Base-by-base conservation (phyloP, 2,797 vertebrate genomes). In the Dryobates pubescens region DNA sequence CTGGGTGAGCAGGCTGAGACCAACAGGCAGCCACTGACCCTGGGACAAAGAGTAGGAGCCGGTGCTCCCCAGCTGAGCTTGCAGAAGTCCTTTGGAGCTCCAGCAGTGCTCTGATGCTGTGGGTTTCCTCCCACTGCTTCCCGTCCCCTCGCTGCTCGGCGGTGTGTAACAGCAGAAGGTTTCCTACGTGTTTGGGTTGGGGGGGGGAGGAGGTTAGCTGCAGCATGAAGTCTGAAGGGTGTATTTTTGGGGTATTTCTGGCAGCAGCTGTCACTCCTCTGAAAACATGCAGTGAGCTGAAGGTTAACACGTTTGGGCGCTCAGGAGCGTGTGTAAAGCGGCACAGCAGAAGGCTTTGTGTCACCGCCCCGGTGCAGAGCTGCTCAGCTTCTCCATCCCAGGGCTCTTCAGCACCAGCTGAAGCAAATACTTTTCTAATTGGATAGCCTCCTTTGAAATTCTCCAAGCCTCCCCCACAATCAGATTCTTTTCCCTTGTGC, bases 291-390 rank as follows among this genome's bases (percentile, higher is more conserved):
- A 77, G 80, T 30, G 47, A 87, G 87, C 92, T 80, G 75, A 90
- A 94, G 74, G 74, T 77, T 85, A 96, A 94, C 94, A 92, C 82
- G 93, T 68, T 58, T 78, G 79, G 67, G 65, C 79, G 94, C 84
- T 67, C 1, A 3, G 96, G 89, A 90, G 64, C 61, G 56, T 67
- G n/a, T 79, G 78, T 95, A 72, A 63, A 93, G 61, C 78, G 76
- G 67, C 56, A 59, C 65, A 56, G 88, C 61, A 51, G 75, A 53
- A 84, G 38, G 15, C 7, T 91, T 54, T 29, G n/a, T 95, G 80
- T 78, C 86, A 72, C 61, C 88, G 7, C 47, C 29, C 3, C 2
- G 0, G 5, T 32, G 78, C 16, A 64, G n/a, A 81, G 58, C 47
- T 58, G 13, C 91, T 9, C 5, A 92, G 78, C 6, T 77, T 64